Conservation (phyloP, 2,113 vertebrate species). For the Scolopax mira region DNA sequence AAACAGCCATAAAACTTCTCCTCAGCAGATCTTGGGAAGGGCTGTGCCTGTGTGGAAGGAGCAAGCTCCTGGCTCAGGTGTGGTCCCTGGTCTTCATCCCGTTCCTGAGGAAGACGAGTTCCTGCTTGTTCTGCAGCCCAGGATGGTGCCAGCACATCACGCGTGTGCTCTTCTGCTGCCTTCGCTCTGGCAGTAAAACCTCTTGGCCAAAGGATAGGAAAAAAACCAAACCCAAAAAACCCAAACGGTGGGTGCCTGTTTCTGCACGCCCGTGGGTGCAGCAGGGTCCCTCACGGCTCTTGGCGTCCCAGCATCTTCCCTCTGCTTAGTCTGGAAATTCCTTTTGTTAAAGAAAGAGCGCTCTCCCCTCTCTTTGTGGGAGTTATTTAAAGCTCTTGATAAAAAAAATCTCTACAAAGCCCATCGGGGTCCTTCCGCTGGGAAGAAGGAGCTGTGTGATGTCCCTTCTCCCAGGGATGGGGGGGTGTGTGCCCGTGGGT, state of each 20-base stretch:
- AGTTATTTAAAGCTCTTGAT: background rate
- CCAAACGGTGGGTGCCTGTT: background rate
- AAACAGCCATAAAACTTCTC: background rate
- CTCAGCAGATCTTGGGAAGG: background rate
- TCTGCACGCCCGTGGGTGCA: rapidly evolving
- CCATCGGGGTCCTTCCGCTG: too few species aligned
- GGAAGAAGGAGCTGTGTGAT: background rate
- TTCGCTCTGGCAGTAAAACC: background rate
- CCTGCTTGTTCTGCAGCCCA: background rate
- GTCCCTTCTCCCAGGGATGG: background rate
- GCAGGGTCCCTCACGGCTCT: background rate
- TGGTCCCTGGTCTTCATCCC: rapidly evolving
- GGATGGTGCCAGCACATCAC: background rate
- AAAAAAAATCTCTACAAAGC: background rate
- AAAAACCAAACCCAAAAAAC: too few species aligned
- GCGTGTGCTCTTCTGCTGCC: background rate
- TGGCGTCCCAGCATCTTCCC: rapidly evolving
- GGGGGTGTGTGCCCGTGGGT: rapidly evolving
- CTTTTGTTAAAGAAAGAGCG: background rate
- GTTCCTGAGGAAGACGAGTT: background rate
- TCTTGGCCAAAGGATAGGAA: background rate
- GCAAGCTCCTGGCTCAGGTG: background rate
- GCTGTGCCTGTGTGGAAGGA: background rate
- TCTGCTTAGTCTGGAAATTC: background rate
- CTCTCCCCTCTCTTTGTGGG: background rate